These are phyloP conservation scores for Clarias laeviceps DNA, from an alignment of 2,797 vertebrate genomes.

Conservation along the genomic window DNA sequence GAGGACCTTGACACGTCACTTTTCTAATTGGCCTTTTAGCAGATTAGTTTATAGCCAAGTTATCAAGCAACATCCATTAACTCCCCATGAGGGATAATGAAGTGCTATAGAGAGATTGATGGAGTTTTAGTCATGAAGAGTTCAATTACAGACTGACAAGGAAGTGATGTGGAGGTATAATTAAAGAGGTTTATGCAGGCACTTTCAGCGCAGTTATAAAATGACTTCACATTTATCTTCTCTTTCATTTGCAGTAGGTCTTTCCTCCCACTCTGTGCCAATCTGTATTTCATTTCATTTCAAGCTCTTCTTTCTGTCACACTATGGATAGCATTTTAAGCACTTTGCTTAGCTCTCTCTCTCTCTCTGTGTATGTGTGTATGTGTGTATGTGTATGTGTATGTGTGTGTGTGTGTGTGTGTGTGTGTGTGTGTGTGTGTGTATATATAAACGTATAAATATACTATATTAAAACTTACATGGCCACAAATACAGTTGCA, in stretches of 20 bases:
- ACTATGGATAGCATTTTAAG: background rate
- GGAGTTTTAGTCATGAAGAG: slow-evolving; percentile 7
- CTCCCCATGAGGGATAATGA: background rate
- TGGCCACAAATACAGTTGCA: too few species aligned
- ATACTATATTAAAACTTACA: too few species aligned
- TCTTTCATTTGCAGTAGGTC: background rate
- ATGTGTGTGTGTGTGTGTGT: too few species aligned
- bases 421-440: too few species aligned
- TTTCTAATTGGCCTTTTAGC: background rate
- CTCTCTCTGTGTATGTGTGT: too few species aligned
- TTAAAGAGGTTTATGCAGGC: slow-evolving; percentile 10
- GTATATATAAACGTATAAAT: too few species aligned
- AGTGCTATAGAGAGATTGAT: slow-evolving; percentile 7
- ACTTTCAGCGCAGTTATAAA: background rate
- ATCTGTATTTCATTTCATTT: background rate
- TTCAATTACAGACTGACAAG: slow-evolving; percentile 21
- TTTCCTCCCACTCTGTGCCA: background rate
- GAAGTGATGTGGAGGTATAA: slow-evolving; percentile 8
- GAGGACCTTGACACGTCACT: background rate
- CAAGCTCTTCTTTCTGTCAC: background rate
- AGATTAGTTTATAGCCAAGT: slow-evolving; percentile 1
- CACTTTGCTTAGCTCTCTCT: too few species aligned
- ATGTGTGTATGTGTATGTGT: too few species aligned
- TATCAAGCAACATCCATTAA: slow-evolving; percentile 10
- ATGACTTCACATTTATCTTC: slow-evolving; percentile 15